Conservation (phyloP, 2,113 vertebrate species). For the Nothoprocta perdicaria region DNA sequence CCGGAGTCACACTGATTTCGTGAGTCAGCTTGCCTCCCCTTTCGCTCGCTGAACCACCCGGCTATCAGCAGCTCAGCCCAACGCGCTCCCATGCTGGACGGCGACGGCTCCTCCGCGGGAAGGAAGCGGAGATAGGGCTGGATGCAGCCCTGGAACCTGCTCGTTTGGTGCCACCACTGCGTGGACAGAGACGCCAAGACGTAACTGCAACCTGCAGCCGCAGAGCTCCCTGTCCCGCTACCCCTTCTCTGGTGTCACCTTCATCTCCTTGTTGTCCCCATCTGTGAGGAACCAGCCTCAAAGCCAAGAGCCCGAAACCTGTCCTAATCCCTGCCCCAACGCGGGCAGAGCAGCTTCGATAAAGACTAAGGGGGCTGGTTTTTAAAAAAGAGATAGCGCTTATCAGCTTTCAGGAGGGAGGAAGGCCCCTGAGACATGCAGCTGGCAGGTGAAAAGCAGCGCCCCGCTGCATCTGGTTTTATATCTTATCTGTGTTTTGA, state of each 20-base stretch:
- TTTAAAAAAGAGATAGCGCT: not conserved
- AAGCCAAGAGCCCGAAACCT: not conserved
- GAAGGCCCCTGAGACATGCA: not conserved
- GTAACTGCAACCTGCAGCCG: fast-evolving
- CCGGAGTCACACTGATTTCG: not conserved
- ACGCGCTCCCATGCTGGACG: not conserved
- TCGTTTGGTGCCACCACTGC: not conserved
- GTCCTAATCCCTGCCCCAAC: not conserved
- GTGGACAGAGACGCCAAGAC: not conserved
- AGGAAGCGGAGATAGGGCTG: not conserved
- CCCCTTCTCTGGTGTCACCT: not conserved
- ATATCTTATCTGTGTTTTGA: not conserved
- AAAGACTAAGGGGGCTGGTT: not conserved
- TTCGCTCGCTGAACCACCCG: not conserved
- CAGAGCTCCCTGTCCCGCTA: not conserved
- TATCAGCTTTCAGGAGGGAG: not conserved
- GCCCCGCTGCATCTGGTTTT: fast-evolving
- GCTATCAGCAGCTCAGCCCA: not conserved
- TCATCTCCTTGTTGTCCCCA: not conserved
- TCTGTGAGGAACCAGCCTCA: not conserved
- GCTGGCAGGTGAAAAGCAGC: fast-evolving
- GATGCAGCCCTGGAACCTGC: not conserved
- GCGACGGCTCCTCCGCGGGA: not conserved
- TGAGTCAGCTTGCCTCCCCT: not conserved
- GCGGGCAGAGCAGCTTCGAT: not conserved